Conservation (phyloP, 2,113 vertebrate genomes). For the Chiloscyllium plagiosum region DNA sequence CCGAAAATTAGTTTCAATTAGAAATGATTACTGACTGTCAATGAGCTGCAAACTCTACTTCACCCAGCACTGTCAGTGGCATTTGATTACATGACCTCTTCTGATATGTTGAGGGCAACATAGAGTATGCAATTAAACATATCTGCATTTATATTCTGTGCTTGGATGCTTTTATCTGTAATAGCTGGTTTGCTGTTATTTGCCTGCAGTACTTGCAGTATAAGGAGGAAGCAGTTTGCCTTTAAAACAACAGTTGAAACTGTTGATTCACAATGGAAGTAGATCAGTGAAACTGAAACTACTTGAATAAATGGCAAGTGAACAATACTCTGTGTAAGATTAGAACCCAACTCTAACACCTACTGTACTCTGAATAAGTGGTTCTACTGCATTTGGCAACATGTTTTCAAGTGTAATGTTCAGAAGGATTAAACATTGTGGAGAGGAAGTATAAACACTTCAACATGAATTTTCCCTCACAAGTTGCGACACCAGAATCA, state of each 20-base stretch:
- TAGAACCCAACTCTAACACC: background rate
- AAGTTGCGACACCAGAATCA: too few species aligned
- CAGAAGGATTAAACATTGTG: background rate
- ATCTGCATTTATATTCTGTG: background rate
- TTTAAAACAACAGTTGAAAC: background rate
- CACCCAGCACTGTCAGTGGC: background rate
- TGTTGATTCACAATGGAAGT: background rate
- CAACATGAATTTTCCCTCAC: too few species aligned
- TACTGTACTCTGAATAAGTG: background rate
- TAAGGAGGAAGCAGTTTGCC: background rate
- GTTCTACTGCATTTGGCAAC: background rate
- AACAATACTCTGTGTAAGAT: background rate
- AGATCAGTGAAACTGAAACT: background rate
- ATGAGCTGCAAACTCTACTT: background rate
- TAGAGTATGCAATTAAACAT: background rate
- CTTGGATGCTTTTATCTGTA: background rate
- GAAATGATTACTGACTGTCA: background rate
- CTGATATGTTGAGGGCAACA: background rate
- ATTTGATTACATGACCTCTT: background rate
- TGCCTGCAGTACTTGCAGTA: background rate
- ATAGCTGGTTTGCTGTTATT: background rate
- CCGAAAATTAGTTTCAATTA: background rate
- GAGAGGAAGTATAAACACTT: background rate
- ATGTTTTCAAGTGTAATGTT: background rate
- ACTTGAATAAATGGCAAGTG: background rate